Base-by-base conservation (phyloP, 1,140 invertebrate genomes). In the Trichonephila clavata region DNA sequence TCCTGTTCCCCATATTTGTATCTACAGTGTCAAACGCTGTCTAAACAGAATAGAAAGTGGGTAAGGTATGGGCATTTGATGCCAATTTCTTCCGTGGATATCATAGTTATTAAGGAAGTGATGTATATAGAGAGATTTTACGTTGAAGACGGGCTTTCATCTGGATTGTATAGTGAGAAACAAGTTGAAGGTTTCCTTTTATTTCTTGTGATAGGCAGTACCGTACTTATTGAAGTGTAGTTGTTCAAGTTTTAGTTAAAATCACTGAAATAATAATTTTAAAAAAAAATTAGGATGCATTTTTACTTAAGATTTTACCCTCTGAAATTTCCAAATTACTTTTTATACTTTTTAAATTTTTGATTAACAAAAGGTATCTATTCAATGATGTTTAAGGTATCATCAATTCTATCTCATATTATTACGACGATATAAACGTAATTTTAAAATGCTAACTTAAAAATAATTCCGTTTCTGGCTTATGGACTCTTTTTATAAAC, bases 1-100 rank as follows among this genome's bases (percentile, higher is more conserved):
- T 39, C 61, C 91, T 87, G 18, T 60, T 93, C 57, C 77, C 59
- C 63, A 60, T 94, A 90, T 43, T 87, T 87, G 84, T 93, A 90
- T 84, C 61, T 60, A 94, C 93, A 94, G 93, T 90, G 93, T 94
- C 87, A 84, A 90, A 94, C 93, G 80, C 93, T 94, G 93, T 94
- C 93, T 94, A 94, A 94, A 94, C 77, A 81, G 86, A 93, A 93
- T 27, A 94, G 93, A 80, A 83, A 32, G 43, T 65, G 77, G 43
- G 32, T 43, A 61, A 65, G 32, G 87, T 57, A 68, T 89, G 59
- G 93, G 93, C 93, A 94, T 94, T 24, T 90, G 59, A 94, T 94
- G 93, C 93, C 93, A 93, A 63, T 60, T 93, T 93, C 59, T 92
- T 86, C 68, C 84, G 39, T 90, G 89, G 65, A 88, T 93, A 39